Evolutionary conservation across 2,888 invertebrate genomes (phyloP).

Genomic region (Branchellion lobata): DNA sequence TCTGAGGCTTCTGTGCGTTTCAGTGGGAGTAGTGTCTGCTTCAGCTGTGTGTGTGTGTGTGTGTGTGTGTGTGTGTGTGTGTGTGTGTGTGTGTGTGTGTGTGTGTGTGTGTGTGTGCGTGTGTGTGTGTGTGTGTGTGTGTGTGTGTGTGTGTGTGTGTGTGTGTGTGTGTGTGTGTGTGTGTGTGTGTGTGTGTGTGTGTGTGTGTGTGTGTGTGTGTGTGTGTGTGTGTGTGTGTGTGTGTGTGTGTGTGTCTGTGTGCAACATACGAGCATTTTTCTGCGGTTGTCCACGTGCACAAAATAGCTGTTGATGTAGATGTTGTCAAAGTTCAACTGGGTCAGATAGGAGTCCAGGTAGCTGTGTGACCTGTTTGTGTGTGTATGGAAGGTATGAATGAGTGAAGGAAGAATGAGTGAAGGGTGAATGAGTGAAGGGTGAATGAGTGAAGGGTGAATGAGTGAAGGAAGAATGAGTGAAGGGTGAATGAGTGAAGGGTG

Average conservation of each 20-base stretch:
- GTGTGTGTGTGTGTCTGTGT: neutral
- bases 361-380: slow-evolving; percentile 3
- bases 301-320: slow-evolving; percentile 21
- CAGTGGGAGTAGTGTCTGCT: too few species aligned
- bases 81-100: slow-evolving; percentile 21
- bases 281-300: slow-evolving; percentile 29
- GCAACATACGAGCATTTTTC: slow-evolving; percentile 15
- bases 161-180: neutral
- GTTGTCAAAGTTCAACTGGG: slow-evolving; percentile 28
- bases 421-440: too few species aligned
- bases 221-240: neutral
- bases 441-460: too few species aligned
- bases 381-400: too few species aligned
- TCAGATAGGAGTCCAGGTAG: slow-evolving; percentile 1
- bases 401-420: too few species aligned
- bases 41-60: neutral
- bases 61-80: slow-evolving; percentile 1
- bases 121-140: slow-evolving; percentile 27
- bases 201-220: slow-evolving; percentile 24
- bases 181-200: slow-evolving; percentile 20
- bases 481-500: too few species aligned
- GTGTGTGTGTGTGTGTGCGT: slow-evolving; percentile 18
- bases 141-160: slow-evolving; percentile 21
- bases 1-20: too few species aligned
- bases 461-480: too few species aligned